Percentiles rank a stretch among this genome's conserved stretches.
Conservation (phyloP, 2,797 vertebrate species). For the Danio kyathit region DNA sequence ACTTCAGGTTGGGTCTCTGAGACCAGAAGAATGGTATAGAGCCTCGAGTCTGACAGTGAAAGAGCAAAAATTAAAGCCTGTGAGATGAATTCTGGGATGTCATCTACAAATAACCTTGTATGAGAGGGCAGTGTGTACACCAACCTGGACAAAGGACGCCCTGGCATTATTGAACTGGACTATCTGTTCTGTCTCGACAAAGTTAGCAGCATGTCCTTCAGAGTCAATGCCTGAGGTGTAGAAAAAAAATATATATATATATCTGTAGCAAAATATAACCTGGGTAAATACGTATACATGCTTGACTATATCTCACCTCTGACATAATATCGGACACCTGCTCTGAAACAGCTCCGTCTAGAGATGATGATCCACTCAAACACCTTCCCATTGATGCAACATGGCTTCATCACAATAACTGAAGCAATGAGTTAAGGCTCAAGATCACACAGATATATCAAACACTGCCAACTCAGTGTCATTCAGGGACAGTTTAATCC, state of each 20-base stretch:
- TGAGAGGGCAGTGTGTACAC: constrained; percentile 38
- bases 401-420: constrained; percentile 95
- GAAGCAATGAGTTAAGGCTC: constrained; percentile 62
- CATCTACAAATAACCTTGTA: constrained; percentile 3
- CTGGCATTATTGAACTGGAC: constrained; percentile 90
- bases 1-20: constrained; percentile 97
- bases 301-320: constrained; percentile 82
- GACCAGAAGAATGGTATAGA: constrained; percentile 99
- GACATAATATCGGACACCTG: constrained; percentile 96
- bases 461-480: background rate
- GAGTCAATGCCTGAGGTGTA: constrained; percentile 90
- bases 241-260: background rate
- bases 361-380: constrained; percentile 98
- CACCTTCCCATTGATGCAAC: constrained; percentile 94
- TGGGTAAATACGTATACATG: background rate
- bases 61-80: background rate
- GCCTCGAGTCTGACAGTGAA: constrained; percentile 83
- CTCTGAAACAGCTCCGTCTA: constrained; percentile 96
- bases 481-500: background rate
- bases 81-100: background rate
- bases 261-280: background rate
- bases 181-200: constrained; percentile 97
- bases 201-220: constrained; percentile 97
- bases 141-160: constrained; percentile 94
- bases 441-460: background rate